Base-by-base conservation (phyloP, 2,113 vertebrate genomes). In the Petaurus breviceps region DNA sequence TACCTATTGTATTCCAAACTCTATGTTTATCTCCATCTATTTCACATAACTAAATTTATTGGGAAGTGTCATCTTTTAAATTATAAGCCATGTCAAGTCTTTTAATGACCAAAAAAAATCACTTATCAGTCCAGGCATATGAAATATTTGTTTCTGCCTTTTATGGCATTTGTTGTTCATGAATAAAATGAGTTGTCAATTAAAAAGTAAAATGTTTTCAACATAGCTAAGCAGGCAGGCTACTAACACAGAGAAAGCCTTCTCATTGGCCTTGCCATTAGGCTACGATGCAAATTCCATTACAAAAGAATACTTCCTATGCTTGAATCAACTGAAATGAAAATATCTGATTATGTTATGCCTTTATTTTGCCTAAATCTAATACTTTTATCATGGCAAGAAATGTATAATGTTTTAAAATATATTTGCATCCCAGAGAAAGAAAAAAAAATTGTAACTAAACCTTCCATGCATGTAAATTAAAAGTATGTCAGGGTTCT, bases 321-420 rank as follows among this genome's bases (percentile, higher is more conserved):
- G 2, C 43, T 0, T 89, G 26, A 93, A 47, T 94, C n/a, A 91
- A 25, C 68, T 96, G 8, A 94, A 97, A 93, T 37, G 31, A 68
- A 68, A 68, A 31, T 43, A 91, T 37, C 28, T 46, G 0, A 37
- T 92, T 92, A 89, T 84, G 51, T 26, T 90, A 19, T 31, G 90
- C 26, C 61, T 90, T 51, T 12, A 11, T 51, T 95, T 8, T n/a
- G 95, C 49, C 43, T 4, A 92, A 7, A 94, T 43, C 7, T 19
- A 26, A n/a, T 61, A 92, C 94, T 2, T 92, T 95, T 90, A 24
- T 95, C 9, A 95, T 49, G 92, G 61, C 94, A 26, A 95, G n/a
- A 96, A 95, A 53, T 89, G 57, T 16, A 77, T 31, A 2, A 49
- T 12, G 0, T 37, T 92, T 92, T 93, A 91, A 96, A 68, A 93